Evolutionary conservation across 2,113 vertebrate genomes (phyloP).

Genomic region (Gila orcuttii): DNA sequence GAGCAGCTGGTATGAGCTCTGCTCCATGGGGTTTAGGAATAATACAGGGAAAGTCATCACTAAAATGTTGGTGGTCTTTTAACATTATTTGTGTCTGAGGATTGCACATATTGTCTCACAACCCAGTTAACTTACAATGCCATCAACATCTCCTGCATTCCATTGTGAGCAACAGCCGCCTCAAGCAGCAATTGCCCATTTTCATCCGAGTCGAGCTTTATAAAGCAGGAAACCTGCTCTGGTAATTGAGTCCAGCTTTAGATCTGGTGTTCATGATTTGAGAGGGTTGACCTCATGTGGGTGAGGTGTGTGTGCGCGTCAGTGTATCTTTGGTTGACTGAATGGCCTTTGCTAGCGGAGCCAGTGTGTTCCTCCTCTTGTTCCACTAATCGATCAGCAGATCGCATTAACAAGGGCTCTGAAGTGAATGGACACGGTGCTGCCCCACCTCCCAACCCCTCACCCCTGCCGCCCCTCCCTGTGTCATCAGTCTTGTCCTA

Average conservation of each 20-base stretch:
- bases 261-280: conserved; percentile 47
- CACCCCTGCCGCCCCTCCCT: conserved; percentile 58
- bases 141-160: not conserved
- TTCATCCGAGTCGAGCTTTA: conserved; percentile 40
- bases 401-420: conserved; percentile 75
- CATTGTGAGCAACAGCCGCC: conserved; percentile 18
- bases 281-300: conserved; percentile 49
- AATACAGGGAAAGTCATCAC: conserved; percentile 46
- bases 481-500: conserved; percentile 85
- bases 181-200: conserved; percentile 29
- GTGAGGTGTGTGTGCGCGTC: conserved; percentile 22
- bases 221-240: conserved; percentile 50
- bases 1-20: conserved; percentile 48
- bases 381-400: conserved; percentile 83
- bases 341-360: conserved; percentile 62
- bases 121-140: not conserved
- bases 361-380: conserved; percentile 68
- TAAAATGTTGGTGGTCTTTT: conserved; percentile 28
- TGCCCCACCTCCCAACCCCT: conserved; percentile 56
- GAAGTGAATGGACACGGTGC: conserved; percentile 66
- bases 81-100: not conserved
- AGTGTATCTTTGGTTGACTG: conserved; percentile 35
- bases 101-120: conserved; percentile 13
- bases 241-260: conserved; percentile 55
- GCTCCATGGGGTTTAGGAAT: conserved; percentile 46